These are phyloP conservation scores for Chlorocebus sabaeus DNA, from an alignment of 2,113 vertebrate species.

Conservation along the genomic window DNA sequence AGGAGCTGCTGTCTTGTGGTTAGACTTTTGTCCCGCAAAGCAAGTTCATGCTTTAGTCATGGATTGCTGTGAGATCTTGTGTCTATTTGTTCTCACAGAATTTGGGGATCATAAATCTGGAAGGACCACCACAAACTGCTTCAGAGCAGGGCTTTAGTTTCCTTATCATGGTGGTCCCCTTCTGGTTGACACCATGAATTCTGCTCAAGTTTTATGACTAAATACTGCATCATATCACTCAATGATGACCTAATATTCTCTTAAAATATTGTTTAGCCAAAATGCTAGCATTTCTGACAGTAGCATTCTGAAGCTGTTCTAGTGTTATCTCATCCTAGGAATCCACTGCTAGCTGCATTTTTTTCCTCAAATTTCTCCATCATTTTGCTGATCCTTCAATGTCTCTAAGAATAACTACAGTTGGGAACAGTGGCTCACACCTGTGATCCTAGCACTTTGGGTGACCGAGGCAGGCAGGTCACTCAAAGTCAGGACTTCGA, in stretches of 20 bases:
- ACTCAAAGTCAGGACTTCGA: too few relatives aligned
- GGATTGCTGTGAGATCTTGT: not conserved
- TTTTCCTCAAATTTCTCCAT: not conserved
- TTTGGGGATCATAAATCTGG: not conserved
- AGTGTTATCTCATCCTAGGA: not conserved
- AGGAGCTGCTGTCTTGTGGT: not conserved
- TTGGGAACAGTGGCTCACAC: too few relatives aligned
- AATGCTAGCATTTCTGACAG: too few relatives aligned
- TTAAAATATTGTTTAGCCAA: not conserved
- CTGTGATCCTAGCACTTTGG: too few relatives aligned
- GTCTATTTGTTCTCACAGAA: too few relatives aligned
- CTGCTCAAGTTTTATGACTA: not conserved
- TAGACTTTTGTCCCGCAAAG: not conserved
- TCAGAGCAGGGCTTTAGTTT: rapidly evolving
- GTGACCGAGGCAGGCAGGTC: too few relatives aligned
- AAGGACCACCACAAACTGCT: not conserved
- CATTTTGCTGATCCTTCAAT: not conserved
- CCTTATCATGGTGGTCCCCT: rapidly evolving
- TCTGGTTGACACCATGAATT: not conserved
- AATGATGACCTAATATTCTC: too few relatives aligned
- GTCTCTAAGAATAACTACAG: too few relatives aligned
- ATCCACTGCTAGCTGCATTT: not conserved
- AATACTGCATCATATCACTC: too few relatives aligned
- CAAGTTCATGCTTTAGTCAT: not conserved
- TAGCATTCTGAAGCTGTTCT: not conserved